phyloP scores from a whole-genome alignment of 2,888 invertebrate genomes.

The Nebria salina region DNA sequence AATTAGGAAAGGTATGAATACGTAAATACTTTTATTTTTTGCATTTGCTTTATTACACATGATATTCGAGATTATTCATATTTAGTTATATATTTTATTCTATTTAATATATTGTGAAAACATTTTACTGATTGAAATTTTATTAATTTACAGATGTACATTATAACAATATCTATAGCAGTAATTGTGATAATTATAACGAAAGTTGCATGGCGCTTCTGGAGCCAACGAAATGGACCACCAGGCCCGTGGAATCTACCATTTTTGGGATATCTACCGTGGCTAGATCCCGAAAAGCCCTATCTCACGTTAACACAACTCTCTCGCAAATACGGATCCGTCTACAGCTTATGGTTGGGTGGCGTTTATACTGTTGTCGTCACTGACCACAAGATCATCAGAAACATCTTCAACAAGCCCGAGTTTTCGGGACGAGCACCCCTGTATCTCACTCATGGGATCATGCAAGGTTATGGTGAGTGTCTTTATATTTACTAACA shows the following conservation, averaged over 20 bases:
- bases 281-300: slow-evolving; percentile 74
- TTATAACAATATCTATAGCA: slow-evolving; percentile 6
- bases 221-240: slow-evolving; percentile 64
- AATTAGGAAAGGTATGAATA: too few relatives aligned
- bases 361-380: slow-evolving; percentile 79
- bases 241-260: slow-evolving; percentile 86
- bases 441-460: slow-evolving; percentile 84
- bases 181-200: slow-evolving; percentile 2
- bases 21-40: too few relatives aligned
- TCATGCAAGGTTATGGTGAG: slow-evolving; percentile 89
- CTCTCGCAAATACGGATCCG: slow-evolving; percentile 74
- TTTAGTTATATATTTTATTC: too few relatives aligned
- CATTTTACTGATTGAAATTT: not conserved
- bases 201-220: slow-evolving; percentile 61
- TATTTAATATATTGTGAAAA: not conserved
- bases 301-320: slow-evolving; percentile 76
- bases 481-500: slow-evolving; percentile 40
- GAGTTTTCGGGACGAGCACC: slow-evolving; percentile 81
- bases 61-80: too few relatives aligned
- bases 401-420: slow-evolving; percentile 78
- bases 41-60: too few relatives aligned
- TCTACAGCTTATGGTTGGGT: slow-evolving; percentile 81
- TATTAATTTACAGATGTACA: slow-evolving; percentile 32
- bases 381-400: slow-evolving; percentile 77
- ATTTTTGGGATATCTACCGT: slow-evolving; percentile 81